Evolutionary conservation across 2,113 vertebrate genomes (phyloP).

Genomic region (Laticauda laticaudata): DNA sequence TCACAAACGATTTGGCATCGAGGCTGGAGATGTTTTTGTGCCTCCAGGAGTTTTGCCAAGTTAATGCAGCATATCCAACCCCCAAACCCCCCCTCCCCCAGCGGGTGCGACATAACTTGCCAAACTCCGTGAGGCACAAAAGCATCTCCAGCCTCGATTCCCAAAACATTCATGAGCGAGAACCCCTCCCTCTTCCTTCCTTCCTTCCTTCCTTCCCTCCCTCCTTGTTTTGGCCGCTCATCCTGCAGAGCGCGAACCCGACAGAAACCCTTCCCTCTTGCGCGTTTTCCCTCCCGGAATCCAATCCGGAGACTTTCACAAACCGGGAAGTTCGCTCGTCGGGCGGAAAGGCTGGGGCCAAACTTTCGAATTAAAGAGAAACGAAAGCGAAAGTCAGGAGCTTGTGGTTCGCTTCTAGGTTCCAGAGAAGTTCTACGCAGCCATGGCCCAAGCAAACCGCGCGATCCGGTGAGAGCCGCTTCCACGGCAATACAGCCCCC

Average conservation of each 20-base stretch:
- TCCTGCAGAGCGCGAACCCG: neutral
- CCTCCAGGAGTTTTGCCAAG: neutral
- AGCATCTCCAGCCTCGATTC: neutral
- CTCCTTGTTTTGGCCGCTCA: neutral
- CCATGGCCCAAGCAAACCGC: neutral
- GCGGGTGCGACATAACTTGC: neutral
- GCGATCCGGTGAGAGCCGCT: neutral
- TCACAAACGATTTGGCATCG: neutral
- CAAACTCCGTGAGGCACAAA: neutral
- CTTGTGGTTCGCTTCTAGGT: neutral
- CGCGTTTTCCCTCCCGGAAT: neutral
- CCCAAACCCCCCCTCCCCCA: neutral
- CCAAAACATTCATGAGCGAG: neutral
- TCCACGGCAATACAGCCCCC: neutral
- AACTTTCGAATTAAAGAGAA: neutral
- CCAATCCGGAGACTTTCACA: neutral
- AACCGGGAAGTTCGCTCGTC: neutral
- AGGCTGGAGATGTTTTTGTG: neutral
- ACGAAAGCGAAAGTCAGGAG: neutral
- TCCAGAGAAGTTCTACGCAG: neutral
- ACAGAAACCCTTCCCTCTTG: neutral
- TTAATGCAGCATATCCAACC: neutral
- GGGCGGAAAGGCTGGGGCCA: neutral
- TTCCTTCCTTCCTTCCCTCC: rapidly evolving
- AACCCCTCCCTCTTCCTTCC: neutral